Percentiles rank a stretch among this genome's conserved stretches.
Conservation (phyloP, 2,797 vertebrate genomes). For the Semotilus atromaculatus region DNA sequence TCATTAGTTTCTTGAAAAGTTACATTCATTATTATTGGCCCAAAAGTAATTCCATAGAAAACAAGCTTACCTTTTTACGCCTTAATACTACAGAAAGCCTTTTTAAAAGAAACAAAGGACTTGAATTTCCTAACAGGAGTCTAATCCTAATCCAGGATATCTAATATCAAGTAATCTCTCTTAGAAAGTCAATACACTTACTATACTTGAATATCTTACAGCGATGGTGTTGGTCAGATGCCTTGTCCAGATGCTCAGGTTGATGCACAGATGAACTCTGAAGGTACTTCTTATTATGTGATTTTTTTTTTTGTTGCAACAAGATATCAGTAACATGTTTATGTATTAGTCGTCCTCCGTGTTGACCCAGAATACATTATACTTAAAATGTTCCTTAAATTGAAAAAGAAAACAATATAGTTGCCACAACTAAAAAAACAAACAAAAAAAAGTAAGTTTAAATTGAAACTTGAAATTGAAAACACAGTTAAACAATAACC, state of each 20-base stretch:
- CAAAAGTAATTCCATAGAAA: too few relatives aligned
- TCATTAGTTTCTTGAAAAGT: too few relatives aligned
- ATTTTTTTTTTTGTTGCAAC: not conserved
- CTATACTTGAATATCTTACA: not conserved
- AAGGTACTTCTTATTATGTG: slow-evolving; percentile 3
- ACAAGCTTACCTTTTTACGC: not conserved
- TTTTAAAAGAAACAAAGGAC: not conserved
- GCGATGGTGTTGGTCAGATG: not conserved
- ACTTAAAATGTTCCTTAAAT: not conserved
- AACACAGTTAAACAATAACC: not conserved
- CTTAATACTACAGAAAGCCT: not conserved
- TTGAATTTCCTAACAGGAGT: not conserved
- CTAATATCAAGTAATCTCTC: not conserved
- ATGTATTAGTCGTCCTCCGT: not conserved
- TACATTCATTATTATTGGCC: too few relatives aligned
- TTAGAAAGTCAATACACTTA: not conserved
- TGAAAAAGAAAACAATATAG: not conserved
- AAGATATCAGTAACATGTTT: not conserved
- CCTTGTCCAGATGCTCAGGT: slow-evolving; percentile 5
- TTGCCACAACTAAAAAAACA: not conserved
- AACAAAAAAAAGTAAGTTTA: too few relatives aligned
- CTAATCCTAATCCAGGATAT: not conserved
- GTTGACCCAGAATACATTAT: not conserved
- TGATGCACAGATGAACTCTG: not conserved
- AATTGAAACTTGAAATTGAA: not conserved